phyloP scores from a whole-genome alignment of 2,888 invertebrate genomes.

The Merodon equestris region DNA sequence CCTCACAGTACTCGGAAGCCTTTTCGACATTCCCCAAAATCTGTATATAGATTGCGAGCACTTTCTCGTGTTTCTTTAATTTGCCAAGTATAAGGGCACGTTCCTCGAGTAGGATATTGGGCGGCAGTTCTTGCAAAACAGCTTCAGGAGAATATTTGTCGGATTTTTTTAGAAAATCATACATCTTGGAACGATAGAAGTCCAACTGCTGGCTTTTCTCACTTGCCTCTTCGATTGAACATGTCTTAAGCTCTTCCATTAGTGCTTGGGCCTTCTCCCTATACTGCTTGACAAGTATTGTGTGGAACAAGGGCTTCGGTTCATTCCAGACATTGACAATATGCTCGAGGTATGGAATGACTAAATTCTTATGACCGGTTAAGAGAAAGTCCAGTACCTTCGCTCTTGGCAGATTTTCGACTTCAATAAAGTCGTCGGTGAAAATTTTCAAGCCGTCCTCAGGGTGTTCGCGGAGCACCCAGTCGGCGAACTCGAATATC shows the following conservation, averaged over 20 bases:
- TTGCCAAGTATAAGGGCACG: constrained; percentile 95
- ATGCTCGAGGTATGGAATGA: constrained; percentile 96
- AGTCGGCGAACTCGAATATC: constrained; percentile 95
- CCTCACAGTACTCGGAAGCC: constrained; percentile 92
- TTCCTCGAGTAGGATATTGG: constrained; percentile 92
- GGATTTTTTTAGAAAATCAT: constrained; percentile 90
- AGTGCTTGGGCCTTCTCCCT: constrained; percentile 84
- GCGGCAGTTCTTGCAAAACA: constrained; percentile 91
- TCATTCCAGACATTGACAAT: constrained; percentile 95
- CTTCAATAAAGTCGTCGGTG: constrained; percentile 92
- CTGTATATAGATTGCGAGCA: constrained; percentile 94
- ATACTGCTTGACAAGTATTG: constrained; percentile 93
- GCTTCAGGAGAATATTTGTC: constrained; percentile 90
- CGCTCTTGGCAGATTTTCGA: constrained; percentile 92
- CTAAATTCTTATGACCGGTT: constrained; percentile 88
- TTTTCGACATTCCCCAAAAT: constrained; percentile 90
- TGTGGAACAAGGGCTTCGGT: constrained; percentile 90
- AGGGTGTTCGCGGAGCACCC: constrained; percentile 92
- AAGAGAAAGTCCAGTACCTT: constrained; percentile 93
- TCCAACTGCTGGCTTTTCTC: constrained; percentile 72
- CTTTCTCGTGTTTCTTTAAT: constrained; percentile 93
- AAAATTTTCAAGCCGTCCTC: constrained; percentile 94
- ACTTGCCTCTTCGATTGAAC: constrained; percentile 35
- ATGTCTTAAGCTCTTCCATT: constrained; percentile 75
- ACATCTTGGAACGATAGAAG: constrained; percentile 81